These are phyloP conservation scores for Cossypha heuglini DNA, from an alignment of 2,797 vertebrate genomes.

Conservation along the genomic window DNA sequence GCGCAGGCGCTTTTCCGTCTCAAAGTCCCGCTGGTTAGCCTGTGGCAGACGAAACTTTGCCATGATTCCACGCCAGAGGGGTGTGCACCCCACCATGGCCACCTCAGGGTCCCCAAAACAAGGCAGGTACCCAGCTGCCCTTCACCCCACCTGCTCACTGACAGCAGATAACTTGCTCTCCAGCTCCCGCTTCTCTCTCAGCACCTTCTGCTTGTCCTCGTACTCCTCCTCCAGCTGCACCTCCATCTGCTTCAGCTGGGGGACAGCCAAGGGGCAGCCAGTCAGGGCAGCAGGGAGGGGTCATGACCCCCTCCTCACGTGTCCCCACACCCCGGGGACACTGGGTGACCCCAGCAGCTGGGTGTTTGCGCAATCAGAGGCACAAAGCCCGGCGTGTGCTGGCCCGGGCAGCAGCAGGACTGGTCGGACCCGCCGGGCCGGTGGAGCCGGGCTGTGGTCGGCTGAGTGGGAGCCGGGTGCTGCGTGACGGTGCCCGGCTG, in stretches of 20 bases:
- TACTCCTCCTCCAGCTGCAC: constrained; percentile 96
- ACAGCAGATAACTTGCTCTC: constrained; percentile 86
- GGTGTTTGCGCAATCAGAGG: not conserved
- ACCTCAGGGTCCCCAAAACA: rapidly evolving
- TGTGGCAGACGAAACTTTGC: not conserved
- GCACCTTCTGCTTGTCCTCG: constrained; percentile 95
- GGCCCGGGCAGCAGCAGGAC: constrained; percentile 1
- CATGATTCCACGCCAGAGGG: rapidly evolving
- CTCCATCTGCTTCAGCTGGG: constrained; percentile 94
- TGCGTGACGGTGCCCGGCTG: not conserved
- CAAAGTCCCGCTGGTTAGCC: constrained; percentile 88
- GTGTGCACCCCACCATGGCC: rapidly evolving
- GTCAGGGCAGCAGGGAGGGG: rapidly evolving
- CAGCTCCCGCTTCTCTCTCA: constrained; percentile 91
- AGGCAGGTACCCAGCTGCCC: not conserved
- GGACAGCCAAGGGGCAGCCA: not conserved
- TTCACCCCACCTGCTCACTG: constrained; percentile 84
- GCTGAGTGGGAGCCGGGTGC: not conserved
- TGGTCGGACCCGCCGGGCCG: not conserved
- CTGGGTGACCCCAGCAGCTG: rapidly evolving
- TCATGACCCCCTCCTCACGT: not conserved
- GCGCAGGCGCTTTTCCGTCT: constrained; percentile 90
- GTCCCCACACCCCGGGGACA: not conserved
- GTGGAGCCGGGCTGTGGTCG: not conserved
- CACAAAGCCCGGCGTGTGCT: not conserved